Percentiles rank a stretch among this genome's conserved stretches.
These are phyloP conservation scores for Poeciliopsis gracilis DNA, from an alignment of 2,797 vertebrate genomes.

Conservation along the genomic window DNA sequence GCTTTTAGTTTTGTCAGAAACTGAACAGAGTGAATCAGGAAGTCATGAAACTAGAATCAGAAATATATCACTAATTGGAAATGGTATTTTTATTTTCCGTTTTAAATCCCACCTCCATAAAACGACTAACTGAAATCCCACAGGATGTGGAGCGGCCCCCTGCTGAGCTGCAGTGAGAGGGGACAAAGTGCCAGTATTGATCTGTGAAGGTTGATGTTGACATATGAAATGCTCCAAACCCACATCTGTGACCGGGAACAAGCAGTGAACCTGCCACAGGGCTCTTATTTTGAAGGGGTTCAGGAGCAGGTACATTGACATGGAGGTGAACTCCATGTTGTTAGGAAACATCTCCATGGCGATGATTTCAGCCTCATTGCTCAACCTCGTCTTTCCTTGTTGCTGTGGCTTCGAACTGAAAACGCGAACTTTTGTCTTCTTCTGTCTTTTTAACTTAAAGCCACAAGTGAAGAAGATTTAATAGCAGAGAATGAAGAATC, in stretches of 20 bases:
- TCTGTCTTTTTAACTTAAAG: background rate
- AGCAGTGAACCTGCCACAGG: constrained; percentile 47
- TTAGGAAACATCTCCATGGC: constrained; percentile 21
- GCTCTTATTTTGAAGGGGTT: constrained; percentile 21
- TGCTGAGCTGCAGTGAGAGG: constrained; percentile 45
- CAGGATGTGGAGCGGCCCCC: constrained; percentile 30
- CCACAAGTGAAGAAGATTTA: constrained; percentile 25
- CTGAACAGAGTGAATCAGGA: no score
- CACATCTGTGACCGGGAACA: constrained; percentile 55
- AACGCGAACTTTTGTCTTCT: background rate
- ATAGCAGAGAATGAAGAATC: constrained; percentile 35
- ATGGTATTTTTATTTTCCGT: background rate
- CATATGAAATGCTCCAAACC: constrained; percentile 44
- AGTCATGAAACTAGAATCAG: no score
- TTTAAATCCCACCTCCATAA: constrained; percentile 24
- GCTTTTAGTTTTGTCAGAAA: no score
- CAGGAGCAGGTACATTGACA: background rate
- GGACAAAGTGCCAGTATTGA: constrained; percentile 61
- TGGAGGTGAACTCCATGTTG: background rate
- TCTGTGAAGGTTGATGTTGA: constrained; percentile 63
- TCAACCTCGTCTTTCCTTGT: background rate
- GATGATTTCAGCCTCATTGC: constrained; percentile 19
- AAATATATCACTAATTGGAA: no score
- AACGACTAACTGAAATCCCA: constrained; percentile 30
- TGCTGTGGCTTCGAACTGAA: constrained; percentile 1